phyloP scores from a whole-genome alignment of 2,888 invertebrate species.

The Isoperla grammatica region DNA sequence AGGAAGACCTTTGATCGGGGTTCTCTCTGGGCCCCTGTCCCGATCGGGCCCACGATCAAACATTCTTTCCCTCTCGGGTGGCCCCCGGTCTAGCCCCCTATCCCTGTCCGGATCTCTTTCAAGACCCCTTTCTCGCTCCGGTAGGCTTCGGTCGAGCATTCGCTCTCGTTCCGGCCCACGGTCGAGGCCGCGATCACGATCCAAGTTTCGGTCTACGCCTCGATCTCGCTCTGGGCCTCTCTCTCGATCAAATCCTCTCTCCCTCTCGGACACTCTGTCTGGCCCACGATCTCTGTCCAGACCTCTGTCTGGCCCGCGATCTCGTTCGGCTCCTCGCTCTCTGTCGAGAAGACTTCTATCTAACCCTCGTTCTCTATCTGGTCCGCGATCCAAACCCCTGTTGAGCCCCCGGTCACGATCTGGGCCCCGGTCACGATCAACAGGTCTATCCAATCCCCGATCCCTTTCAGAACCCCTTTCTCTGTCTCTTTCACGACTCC shows the following conservation, averaged over 20 bases:
- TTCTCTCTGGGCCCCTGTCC: conserved; percentile 16
- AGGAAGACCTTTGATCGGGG: background rate
- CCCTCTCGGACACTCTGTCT: conserved; percentile 16
- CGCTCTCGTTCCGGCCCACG: conserved; percentile 41
- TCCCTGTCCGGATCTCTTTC: conserved; percentile 16
- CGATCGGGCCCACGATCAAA: background rate
- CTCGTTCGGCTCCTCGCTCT: conserved; percentile 12
- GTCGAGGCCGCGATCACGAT: conserved; percentile 48
- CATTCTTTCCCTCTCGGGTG: conserved; percentile 12
- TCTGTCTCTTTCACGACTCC: conserved; percentile 30
- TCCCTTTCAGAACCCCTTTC: conserved; percentile 39
- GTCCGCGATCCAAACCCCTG: conserved; percentile 43
- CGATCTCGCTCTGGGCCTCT: conserved; percentile 27
- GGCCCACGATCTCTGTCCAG: conserved; percentile 16
- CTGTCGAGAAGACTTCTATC: conserved; percentile 9
- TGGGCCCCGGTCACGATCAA: conserved; percentile 20
- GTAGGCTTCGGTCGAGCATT: conserved; percentile 43
- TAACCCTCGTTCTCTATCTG: conserved; percentile 28
- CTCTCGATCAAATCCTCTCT: conserved; percentile 19
- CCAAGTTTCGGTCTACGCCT: conserved; percentile 26
- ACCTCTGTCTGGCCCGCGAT: conserved; percentile 16
- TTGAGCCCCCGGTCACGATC: conserved; percentile 21
- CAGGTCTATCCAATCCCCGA: conserved; percentile 14
- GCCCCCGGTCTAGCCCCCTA: conserved; percentile 9
- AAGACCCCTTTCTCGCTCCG: conserved; percentile 14